Evolutionary conservation across 2,888 invertebrate genomes (phyloP), one percentile per base, ranked within the genome.

Genomic region (Agriopis aurantiaria): DNA sequence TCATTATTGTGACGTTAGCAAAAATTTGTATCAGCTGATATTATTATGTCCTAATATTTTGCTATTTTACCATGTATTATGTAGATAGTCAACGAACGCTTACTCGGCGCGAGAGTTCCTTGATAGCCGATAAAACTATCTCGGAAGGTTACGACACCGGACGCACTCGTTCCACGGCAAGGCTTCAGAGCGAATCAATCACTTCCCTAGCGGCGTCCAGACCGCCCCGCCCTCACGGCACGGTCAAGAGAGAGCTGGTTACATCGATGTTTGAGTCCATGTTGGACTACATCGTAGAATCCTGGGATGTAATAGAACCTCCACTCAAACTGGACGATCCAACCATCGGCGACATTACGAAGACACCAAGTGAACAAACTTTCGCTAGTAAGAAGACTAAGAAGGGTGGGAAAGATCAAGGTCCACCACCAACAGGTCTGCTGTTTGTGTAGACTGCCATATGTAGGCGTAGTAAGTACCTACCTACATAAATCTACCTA

Each of bases 31-130:
- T 45, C 8, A 45, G 11, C 48, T 17, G 10, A 17, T 51, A 3
- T 48, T 12, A 48, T 23, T 33, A 33, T 51, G 23, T 23, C 23
- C 6, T 23, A 10, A 23, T 11, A 52, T 11, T 11, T 23, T 11
- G 10, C 23, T 23, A 23, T 69, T 14, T 46, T 53, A 77, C 52
- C 49, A 92, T 93, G 92, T 91, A 82, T 81, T 92, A 90, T 74
- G 69, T 90, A 5, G 92, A 93, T 76, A 85, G 91, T 11, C 89
- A 91, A 77, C 82, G 87, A 64, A 91, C 89, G 9, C 55, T 88
- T 10, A 91, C 91, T 12, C 88, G 93, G 3, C 88, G 91, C 40
- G 91, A 92, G 10, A 93, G 93, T 76, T 93, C 92, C 14, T 76
- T 92, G 46, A 70, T 91, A 52, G 55, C 80, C 5, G 59, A 80